These are phyloP conservation scores for Ooceraea biroi DNA, from an alignment of 1,140 invertebrate genomes.

Conservation along the genomic window DNA sequence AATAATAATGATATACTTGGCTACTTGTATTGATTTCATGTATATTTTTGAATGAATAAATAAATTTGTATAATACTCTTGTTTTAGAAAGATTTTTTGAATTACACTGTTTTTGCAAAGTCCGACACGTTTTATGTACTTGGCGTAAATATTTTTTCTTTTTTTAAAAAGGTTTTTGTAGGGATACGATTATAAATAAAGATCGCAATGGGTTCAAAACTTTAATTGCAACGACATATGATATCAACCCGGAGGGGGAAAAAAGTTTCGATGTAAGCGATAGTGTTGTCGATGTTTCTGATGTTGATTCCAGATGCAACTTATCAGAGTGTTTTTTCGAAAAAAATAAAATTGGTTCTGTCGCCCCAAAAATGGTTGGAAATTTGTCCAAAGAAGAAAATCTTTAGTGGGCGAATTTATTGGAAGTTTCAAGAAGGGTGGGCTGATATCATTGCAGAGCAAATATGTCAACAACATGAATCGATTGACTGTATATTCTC, in stretches of 20 bases:
- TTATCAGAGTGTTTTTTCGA: background rate
- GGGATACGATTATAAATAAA: slow-evolving; percentile 18
- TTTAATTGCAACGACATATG: background rate
- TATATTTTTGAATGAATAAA: too few species aligned
- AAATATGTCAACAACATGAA: slow-evolving; percentile 8
- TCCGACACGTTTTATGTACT: too few species aligned
- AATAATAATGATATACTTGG: too few species aligned
- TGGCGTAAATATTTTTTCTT: too few species aligned
- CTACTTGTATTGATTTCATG: too few species aligned
- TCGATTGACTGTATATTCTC: slow-evolving; percentile 5
- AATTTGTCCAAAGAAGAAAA: slow-evolving; percentile 4
- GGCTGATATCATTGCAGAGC: background rate
- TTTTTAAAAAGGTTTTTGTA: too few species aligned
- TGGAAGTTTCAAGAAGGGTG: slow-evolving; percentile 18
- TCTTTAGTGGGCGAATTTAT: slow-evolving; percentile 4
- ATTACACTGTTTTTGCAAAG: too few species aligned
- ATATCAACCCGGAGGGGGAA: background rate
- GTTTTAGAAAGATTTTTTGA: too few species aligned
- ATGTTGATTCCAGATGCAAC: background rate
- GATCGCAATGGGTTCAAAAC: slow-evolving; percentile 10
- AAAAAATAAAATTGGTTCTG: background rate
- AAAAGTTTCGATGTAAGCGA: background rate
- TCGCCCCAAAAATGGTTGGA: background rate
- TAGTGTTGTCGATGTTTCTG: background rate
- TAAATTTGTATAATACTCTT: too few species aligned